Base-by-base conservation (phyloP, 2,797 vertebrate genomes). In the Anguilla megastoma region DNA sequence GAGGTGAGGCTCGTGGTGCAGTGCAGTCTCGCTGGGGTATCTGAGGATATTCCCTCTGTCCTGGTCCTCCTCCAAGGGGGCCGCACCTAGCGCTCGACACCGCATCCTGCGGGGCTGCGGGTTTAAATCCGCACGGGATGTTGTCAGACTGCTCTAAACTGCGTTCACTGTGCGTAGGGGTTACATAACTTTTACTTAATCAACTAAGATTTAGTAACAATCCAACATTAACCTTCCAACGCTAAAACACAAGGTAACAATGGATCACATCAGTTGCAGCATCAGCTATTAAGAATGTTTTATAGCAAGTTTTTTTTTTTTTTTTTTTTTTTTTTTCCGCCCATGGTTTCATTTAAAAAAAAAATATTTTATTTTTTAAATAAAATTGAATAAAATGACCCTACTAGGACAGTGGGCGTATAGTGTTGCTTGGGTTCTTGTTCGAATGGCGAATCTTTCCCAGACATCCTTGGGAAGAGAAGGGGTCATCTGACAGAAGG, bases 401-500 rank as follows among this genome's bases (percentile, higher is more conserved):
- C 14, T 41, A 41, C 16, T 18, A 18, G 74, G 36, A 41, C 74
- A 79, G 74, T 79, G 21, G 74, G 36, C 45, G 2, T n/a, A 9
- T 27, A 16, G 14, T 50, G 41, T 12, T 50, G 79, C 8, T 24
- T 82, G 6, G 41, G 79, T n/a, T 36, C 36, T 41, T 24, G 7
- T 79, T 21, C n/a, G 79, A n/a, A 16, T 3, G 2, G 6, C 4
- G 33, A 14, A 21, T 36, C 0, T 3, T 21, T 79, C 41, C 18
- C 21, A 2, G 41, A 5, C 41, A 30, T 14, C 41, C 18, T 50
- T 9, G 79, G 45, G 45, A 82, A 30, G 7, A 82, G 79, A 48
- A 50, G 79, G 24, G 41, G 41, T 82, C 79, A 82, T 82, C 3
- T 82, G 45, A 50, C 79, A 82, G 79, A 82, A 82, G 79, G 79